Base-by-base conservation (phyloP, 2,113 vertebrate genomes). In the Semnornis frantzii region DNA sequence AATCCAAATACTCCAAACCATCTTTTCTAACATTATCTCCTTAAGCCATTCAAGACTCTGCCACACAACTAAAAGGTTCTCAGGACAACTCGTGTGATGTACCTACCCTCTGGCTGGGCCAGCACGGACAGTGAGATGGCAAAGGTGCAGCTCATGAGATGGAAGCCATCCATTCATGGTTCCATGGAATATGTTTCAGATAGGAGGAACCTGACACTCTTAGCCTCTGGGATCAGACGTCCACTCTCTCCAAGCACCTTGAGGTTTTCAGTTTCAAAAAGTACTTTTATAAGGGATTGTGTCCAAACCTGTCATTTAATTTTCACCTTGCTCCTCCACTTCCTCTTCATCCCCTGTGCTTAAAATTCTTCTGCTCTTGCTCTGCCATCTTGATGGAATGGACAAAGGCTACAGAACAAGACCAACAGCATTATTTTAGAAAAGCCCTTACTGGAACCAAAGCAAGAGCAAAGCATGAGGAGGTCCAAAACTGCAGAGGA, bases 111-210 rank as follows among this genome's bases (percentile, higher is more conserved):
- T 20, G 28, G 37, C 11, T 5, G 8, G 2, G 68, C n/a, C 57
- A 98, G 98, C 46, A 98, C 44, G 71, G 98, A 98, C 44, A 98
- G 54, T 1, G 97, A 97, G 34, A 98, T 94, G 31, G 90, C 90
- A 33, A 98, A 84, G 1, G 90, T 98, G 92, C 97, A 98, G 46
- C 96, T 97, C n/a, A 98, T 96, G 0, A 65, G 20, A 13, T 95
- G 94, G 59, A 89, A 70, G 23, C 17, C 25, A 6, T 85, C 91
- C 1, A 8, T n/a, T n/a, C n/a, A n/a, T n/a, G n/a, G 95, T 3
- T 30, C 25, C n/a, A 15, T 30, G 0, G 3, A 9, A 13, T 9
- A 33, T 27, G 3, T 16, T n/a, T 9, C 30, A 58, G 39, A 16
- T 0, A 17, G 25, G 12, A 20, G 31, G 25, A 34, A 7, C 12